Conservation (phyloP, 2,888 invertebrate species). For the Agriotes lineatus region DNA sequence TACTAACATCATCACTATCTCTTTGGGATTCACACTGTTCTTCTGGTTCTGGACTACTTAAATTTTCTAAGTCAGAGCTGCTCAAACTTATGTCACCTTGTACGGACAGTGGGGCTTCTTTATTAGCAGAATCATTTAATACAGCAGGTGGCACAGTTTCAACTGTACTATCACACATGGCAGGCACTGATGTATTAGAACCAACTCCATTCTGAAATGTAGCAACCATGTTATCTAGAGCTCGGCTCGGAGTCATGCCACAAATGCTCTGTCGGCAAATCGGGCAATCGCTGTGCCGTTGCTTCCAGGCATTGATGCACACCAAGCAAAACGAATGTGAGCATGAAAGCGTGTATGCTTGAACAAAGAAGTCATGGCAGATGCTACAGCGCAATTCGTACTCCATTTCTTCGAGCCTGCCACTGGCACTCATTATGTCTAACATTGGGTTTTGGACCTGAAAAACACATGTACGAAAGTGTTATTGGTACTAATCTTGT, state of each 20-base stretch:
- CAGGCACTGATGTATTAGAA: not conserved
- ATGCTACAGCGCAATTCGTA: conserved; percentile 27
- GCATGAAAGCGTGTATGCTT: conserved; percentile 30
- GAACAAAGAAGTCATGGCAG: conserved; percentile 28
- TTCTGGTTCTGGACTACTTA: no score
- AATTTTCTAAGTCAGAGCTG: no score
- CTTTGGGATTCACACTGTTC: no score
- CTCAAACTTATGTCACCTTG: no score
- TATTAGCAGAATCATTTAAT: no score
- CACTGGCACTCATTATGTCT: conserved; percentile 10
- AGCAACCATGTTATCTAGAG: conserved; percentile 34
- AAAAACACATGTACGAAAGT: no score
- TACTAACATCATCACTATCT: no score
- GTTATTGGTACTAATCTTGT: no score
- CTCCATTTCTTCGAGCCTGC: conserved; percentile 23
- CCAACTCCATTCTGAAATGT: conserved; percentile 5
- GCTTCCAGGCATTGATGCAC: conserved; percentile 27
- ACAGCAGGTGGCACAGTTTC: no score
- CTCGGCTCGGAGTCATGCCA: conserved; percentile 27
- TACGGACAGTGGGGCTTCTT: no score
- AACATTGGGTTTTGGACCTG: no score
- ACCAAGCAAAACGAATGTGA: conserved; percentile 33
- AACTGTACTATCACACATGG: no score
- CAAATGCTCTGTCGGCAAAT: conserved; percentile 23
- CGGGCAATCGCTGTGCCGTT: conserved; percentile 25